A percentile compares a stretch with the other conserved stretches of the same genome.
phyloP scores from a whole-genome alignment of 2,888 invertebrate species.

The Drosophila imparisetae region DNA sequence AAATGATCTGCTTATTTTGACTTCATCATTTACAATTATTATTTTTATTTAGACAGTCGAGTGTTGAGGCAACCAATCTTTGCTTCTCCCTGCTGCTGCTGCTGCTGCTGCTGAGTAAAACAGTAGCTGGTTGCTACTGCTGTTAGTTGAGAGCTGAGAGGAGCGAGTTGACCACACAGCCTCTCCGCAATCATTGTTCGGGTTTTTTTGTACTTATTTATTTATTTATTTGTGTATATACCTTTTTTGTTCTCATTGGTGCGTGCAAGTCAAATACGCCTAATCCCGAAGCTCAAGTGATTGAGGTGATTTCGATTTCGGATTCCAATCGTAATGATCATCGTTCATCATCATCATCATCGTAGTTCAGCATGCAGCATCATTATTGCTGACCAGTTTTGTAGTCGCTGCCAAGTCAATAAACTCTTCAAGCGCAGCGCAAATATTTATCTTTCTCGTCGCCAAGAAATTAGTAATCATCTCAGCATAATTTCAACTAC shows the following conservation, averaged over 20 bases:
- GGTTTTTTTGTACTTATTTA: slow-evolving; percentile 1
- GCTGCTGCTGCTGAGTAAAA: slow-evolving; percentile 55
- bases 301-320: slow-evolving; percentile 81
- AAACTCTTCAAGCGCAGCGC: slow-evolving; percentile 72
- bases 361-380: slow-evolving; percentile 15
- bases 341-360: slow-evolving; percentile 6
- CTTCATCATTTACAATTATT: slow-evolving; percentile 81
- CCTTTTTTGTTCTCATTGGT: slow-evolving; percentile 69
- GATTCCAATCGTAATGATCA: slow-evolving; percentile 49
- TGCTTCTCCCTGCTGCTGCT: slow-evolving; percentile 6
- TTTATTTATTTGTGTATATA: slow-evolving; percentile 10
- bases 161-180: slow-evolving; percentile 50
- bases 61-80: slow-evolving; percentile 31
- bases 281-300: slow-evolving; percentile 84
- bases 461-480: slow-evolving; percentile 77
- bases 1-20: slow-evolving; percentile 81
- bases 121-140: slow-evolving; percentile 54
- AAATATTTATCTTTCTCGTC: slow-evolving; percentile 78
- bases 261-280: slow-evolving; percentile 84
- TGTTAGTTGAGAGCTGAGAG: slow-evolving; percentile 53
- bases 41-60: slow-evolving; percentile 79
- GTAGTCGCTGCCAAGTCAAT: slow-evolving; percentile 60
- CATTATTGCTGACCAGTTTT: slow-evolving; percentile 25
- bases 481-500: slow-evolving; percentile 32
- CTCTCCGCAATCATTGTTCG: slow-evolving; percentile 18